Evolutionary conservation across 2,888 invertebrate species (phyloP), one percentile per base, ranked within the genome.

Genomic region (Pristionchus entomophagus): DNA sequence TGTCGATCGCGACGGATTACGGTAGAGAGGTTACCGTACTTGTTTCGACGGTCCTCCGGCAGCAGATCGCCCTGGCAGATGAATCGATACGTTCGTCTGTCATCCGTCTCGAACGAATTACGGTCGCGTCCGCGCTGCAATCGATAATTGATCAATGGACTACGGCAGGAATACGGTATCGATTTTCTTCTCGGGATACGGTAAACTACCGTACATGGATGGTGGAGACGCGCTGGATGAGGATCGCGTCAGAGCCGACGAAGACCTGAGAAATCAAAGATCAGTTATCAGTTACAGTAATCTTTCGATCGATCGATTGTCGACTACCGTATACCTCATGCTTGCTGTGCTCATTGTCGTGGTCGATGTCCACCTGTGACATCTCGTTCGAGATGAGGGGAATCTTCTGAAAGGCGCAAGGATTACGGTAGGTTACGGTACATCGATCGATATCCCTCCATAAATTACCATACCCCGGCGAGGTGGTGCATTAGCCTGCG

Each of bases 321-420:
- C 77, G 56, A 29, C 29, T 32, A 51, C 49, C 1, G 5, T 29
- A 5, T 38, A 78, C 78, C 51, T 80, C 51, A 35, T 80, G 78
- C 49, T 49, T 80, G 51, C 78, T 80, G 51, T 80, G 49, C 78
- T 80, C 78, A 26, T 80, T 80, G 32, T 80, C 78, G 35, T 80
- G 78, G 35, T 80, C 78, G 51, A 80, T 80, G 35, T 80, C 78
- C 32, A 51, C 78, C 78, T 51, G 51, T 12, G 35, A 32, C 78
- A 51, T 32, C 78, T 80, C 78, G 51, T 80, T 80, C 32, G 51
- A 80, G 51, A 80, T 51, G 35, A 51, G 32, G 0, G 78, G 78
- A 32, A n/a, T 17, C 41, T 73, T 45, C 73, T 73, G 73, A 3
- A 73, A 73, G 14, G 14, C n/a, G n/a, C 8, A 45, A 14, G 45